These are phyloP conservation scores for Meloidogyne exigua DNA, from an alignment of 1,140 invertebrate genomes.

Conservation along the genomic window DNA sequence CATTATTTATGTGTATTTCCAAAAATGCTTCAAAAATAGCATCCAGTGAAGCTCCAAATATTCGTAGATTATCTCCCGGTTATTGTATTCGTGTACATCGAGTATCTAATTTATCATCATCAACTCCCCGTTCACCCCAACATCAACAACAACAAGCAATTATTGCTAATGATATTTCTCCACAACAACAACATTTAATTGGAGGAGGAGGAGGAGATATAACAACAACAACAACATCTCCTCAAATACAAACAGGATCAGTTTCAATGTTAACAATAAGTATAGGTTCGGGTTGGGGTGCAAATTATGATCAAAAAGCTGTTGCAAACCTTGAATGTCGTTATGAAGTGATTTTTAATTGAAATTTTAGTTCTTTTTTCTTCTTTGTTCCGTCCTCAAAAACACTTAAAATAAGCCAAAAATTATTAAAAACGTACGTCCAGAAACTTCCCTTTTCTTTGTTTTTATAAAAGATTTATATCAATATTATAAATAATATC, in stretches of 20 bases:
- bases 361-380: conserved; percentile 7
- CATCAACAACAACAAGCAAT: neutral
- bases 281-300: conserved; percentile 57
- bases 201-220: neutral
- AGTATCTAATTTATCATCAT: conserved; percentile 22
- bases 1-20: conserved; percentile 58
- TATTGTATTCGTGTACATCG: conserved; percentile 63
- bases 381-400: too few species aligned
- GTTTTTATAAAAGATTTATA: neutral
- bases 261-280: conserved; percentile 58
- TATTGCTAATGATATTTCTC: conserved; percentile 19
- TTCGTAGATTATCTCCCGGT: conserved; percentile 59
- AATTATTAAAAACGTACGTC: neutral
- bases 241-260: conserved; percentile 23
- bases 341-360: conserved; percentile 60
- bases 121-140: conserved; percentile 2
- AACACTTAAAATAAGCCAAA: neutral
- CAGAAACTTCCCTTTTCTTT: neutral
- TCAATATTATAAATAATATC: neutral
- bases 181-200: neutral
- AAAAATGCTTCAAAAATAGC: conserved; percentile 27
- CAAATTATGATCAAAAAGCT: conserved; percentile 55
- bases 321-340: conserved; percentile 59
- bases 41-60: conserved; percentile 45
- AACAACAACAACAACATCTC: conserved; percentile 15